Percentiles rank a stretch among this genome's conserved stretches.
These are phyloP conservation scores for Lepeophtheirus salmonis DNA, from an alignment of 1,140 invertebrate genomes.

Conservation along the genomic window DNA sequence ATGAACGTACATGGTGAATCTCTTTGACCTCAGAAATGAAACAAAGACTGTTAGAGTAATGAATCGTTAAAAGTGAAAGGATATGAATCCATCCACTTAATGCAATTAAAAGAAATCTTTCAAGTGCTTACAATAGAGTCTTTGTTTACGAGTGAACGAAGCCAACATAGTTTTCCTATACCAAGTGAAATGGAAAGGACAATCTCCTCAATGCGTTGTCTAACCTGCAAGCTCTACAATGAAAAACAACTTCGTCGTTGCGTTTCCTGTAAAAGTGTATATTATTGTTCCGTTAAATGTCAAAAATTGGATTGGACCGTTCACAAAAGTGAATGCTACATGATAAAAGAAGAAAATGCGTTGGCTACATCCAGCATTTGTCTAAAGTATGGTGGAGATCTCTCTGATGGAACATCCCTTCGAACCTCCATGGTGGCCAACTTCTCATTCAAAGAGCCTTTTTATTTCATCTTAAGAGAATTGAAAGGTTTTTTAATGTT, in stretches of 20 bases:
- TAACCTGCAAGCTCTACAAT: not conserved
- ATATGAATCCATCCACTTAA: no score
- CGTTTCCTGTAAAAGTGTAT: not conserved
- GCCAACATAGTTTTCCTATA: no score
- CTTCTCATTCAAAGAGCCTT: not conserved
- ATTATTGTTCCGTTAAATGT: slow-evolving; percentile 6
- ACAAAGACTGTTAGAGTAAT: no score
- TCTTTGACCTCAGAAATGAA: no score
- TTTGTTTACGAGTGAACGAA: no score
- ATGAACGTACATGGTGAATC: no score
- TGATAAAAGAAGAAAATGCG: not conserved
- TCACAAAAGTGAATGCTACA: not conserved
- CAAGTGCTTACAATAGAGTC: no score
- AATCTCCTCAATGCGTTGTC: not conserved
- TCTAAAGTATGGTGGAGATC: not conserved
- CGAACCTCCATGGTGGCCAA: not conserved
- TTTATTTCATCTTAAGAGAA: slow-evolving; percentile 3
- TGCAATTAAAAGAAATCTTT: no score
- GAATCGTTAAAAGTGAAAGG: no score
- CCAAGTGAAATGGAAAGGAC: not conserved
- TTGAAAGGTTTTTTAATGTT: not conserved
- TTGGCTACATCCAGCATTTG: not conserved
- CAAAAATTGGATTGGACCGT: slow-evolving; percentile 7
- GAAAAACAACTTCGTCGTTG: not conserved
- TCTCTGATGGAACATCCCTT: slow-evolving; percentile 3